Percentiles rank a stretch among this genome's conserved stretches.
Evolutionary conservation across 2,888 invertebrate species (phyloP).

Genomic region (Phengaris arion): DNA sequence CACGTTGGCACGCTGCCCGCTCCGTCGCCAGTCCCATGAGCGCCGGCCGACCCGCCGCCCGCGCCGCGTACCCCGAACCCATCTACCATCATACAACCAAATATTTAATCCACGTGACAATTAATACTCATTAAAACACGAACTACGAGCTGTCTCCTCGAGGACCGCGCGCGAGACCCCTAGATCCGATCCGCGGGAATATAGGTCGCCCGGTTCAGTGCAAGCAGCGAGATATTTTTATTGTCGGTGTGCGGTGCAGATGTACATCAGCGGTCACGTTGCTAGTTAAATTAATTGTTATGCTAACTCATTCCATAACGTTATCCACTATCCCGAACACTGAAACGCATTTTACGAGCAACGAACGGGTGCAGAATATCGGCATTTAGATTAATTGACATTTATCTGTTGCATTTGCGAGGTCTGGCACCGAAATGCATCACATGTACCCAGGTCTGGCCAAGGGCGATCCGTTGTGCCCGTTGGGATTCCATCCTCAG

Average conservation of each 20-base stretch:
- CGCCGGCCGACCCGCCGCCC: constrained; percentile 64
- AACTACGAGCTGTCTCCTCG: constrained; percentile 38
- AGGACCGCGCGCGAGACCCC: constrained; percentile 42
- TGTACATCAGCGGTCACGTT: constrained; percentile 63
- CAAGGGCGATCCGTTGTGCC: constrained; percentile 93
- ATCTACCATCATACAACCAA: constrained; percentile 28
- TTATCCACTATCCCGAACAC: constrained; percentile 49
- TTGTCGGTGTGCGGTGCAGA: constrained; percentile 71
- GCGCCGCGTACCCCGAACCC: constrained; percentile 47
- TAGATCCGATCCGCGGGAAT: constrained; percentile 52
- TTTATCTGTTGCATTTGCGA: constrained; percentile 70
- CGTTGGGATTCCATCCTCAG: constrained; percentile 95
- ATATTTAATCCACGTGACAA: constrained; percentile 34
- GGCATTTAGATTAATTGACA: constrained; percentile 71
- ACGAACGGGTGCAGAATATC: constrained; percentile 45
- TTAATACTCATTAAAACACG: constrained; percentile 38
- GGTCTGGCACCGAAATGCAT: constrained; percentile 76
- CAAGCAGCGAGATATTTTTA: constrained; percentile 78
- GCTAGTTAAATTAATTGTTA: constrained; percentile 68
- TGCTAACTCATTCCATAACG: constrained; percentile 72
- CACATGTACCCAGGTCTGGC: constrained; percentile 85
- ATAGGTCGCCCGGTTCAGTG: constrained; percentile 77
- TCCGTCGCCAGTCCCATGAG: constrained; percentile 66
- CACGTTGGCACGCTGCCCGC: constrained; percentile 69
- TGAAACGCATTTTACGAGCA: constrained; percentile 45